A percentile compares a stretch with the other conserved stretches of the same genome.
These are phyloP conservation scores for Drosophila asahinai DNA, from an alignment of 1,140 invertebrate species.

Conservation along the genomic window DNA sequence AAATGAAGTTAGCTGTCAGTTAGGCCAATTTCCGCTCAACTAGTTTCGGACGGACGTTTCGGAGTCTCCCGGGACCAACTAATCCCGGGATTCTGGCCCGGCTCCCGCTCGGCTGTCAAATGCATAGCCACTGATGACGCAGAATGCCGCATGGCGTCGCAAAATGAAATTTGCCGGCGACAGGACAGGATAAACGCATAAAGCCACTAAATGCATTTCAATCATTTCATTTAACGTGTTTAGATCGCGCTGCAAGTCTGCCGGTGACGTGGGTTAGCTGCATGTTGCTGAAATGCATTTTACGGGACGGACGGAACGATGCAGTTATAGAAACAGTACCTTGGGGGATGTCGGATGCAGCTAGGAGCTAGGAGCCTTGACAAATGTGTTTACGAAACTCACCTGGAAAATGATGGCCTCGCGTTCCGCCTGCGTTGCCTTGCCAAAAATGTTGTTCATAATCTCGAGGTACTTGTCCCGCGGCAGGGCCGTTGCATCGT, in stretches of 20 bases:
- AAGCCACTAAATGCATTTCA: slow-evolving; percentile 61
- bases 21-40: slow-evolving; percentile 31
- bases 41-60: slow-evolving; percentile 7
- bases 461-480: slow-evolving; percentile 94
- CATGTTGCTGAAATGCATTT: slow-evolving; percentile 28
- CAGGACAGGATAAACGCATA: slow-evolving; percentile 50
- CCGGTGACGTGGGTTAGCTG: neutral
- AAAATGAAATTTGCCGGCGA: slow-evolving; percentile 54
- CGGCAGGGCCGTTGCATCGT: slow-evolving; percentile 91
- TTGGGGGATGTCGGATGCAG: no score
- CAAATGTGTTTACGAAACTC: slow-evolving; percentile 59
- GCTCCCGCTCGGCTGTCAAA: slow-evolving; percentile 35
- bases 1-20: slow-evolving; percentile 37
- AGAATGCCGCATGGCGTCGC: slow-evolving; percentile 17
- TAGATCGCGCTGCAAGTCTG: slow-evolving; percentile 2
- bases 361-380: neutral
- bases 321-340: neutral
- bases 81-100: slow-evolving; percentile 6
- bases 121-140: slow-evolving; percentile 34
- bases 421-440: slow-evolving; percentile 91
- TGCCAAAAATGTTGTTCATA: slow-evolving; percentile 94
- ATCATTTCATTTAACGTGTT: no score
- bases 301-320: slow-evolving; percentile 4
- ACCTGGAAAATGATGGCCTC: slow-evolving; percentile 97
- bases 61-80: neutral